Base-by-base conservation (phyloP, 2,888 invertebrate species). In the Phyllotreta striolata region DNA sequence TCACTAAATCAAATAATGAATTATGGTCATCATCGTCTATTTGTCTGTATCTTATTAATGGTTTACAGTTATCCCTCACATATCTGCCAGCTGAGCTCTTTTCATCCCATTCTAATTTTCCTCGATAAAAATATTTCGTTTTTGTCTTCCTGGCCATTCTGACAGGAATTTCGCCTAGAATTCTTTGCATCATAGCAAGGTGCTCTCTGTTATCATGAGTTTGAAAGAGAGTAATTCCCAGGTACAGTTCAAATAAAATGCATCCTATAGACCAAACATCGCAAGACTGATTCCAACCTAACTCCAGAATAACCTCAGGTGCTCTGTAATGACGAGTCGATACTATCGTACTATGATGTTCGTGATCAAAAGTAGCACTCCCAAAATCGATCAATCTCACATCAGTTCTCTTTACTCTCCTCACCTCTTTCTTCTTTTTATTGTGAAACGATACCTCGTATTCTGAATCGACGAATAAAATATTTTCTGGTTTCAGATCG, bases 241-340 rank as follows among this genome's bases (percentile, higher is more conserved):
- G 89, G 84, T 98, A 98, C 77, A 99, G 85, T 85, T 99, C 99
- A 84, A 99, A 99, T 83, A 99, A 90, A 76, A 99, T 99, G 84
- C 99, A 99, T 14, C 99, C 99, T 79, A 99, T 93, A 55, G 98
- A 98, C 99, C 99, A 99, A 65, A 99, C 97, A 85, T 99, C 99
- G 84, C 99, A 99, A n/a, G 98, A 96, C 83, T 99, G 98, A 55
- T 95, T 87, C 99, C 99, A 99, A 51, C 98, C 98, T 74, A 99
- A 86, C 85, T 99, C 95, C 83, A 97, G 86, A 83, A 99, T 98
- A 76, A 99, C 99, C 86, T 99, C 99, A 1, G 99, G 99, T 73
- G 99, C 96, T 80, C 99, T 86, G 85, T 99, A 99, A 82, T 99
- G 99, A 74, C 99, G 86, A 44, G 99, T 99, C 70, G 98, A 98